A percentile compares a stretch with the other conserved stretches of the same genome.
These are phyloP conservation scores for Pemphigus obesinymphae DNA, from an alignment of 1,140 invertebrate genomes.

Conservation along the genomic window DNA sequence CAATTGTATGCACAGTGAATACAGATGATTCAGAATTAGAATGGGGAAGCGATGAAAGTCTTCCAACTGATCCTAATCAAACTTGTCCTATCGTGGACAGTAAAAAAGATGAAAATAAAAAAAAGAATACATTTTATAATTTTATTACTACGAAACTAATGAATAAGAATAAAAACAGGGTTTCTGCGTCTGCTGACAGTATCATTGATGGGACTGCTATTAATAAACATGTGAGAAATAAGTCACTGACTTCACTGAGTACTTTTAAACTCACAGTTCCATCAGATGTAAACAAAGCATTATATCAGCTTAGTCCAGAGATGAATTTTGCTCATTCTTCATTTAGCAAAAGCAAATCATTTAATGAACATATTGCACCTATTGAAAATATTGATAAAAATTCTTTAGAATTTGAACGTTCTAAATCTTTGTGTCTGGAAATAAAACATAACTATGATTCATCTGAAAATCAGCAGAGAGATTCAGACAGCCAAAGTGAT, in stretches of 20 bases:
- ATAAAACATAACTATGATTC: conserved; percentile 6
- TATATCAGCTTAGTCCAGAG: conserved; percentile 30
- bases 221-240: conserved; percentile 34
- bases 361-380: conserved; percentile 1
- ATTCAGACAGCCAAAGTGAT: conserved; percentile 40
- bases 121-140: conserved; percentile 18
- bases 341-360: conserved; percentile 35
- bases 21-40: conserved; percentile 37
- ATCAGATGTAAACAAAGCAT: conserved; percentile 26
- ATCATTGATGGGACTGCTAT: not conserved
- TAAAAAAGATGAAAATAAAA: conserved; percentile 21
- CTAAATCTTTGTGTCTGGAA: conserved; percentile 34
- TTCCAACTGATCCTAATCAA: conserved; percentile 36
- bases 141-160: conserved; percentile 19
- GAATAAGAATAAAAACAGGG: conserved; percentile 20
- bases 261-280: conserved; percentile 21
- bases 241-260: not conserved
- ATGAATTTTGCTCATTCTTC: conserved; percentile 32
- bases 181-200: conserved; percentile 23
- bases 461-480: conserved; percentile 27
- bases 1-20: conserved; percentile 5
- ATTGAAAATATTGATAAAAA: conserved; percentile 7
- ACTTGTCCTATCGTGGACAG: not conserved
- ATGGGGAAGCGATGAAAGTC: conserved; percentile 39
- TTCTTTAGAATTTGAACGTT: conserved; percentile 27